Evolutionary conservation across 1,140 invertebrate genomes (phyloP), one percentile per base, ranked within the genome.

Genomic region (Drosophila santomea): DNA sequence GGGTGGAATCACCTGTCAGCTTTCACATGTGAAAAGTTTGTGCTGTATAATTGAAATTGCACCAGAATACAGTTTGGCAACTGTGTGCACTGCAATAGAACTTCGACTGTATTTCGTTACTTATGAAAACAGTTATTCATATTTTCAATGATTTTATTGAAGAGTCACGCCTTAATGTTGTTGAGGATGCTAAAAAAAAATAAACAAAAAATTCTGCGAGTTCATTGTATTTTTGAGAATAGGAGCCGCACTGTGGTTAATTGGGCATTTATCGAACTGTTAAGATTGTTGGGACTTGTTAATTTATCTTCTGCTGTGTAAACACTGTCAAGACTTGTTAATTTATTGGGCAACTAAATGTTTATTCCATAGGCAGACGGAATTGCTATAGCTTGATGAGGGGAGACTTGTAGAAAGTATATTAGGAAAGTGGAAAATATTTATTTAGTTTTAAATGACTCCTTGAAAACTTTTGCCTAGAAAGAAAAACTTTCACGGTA

Each of bases 41-140:
- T 32, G 63, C 82, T 79, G 48, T 64, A 79, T 88, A 88, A 76
- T 82, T 79, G 61, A 78, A 82, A 36, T 1, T 39, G 48, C 12
- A 58, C 12, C 43, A 25, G 39, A 28, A 17, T 35, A 4, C 50
- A 17, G 7, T 10, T 41, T 25, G 10, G 5, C 14, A 1, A 38
- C 50, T 25, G n/a, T 23, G 25, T 25, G 59, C 36, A 47, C 1
- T 36, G 41, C 35, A 20, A 11, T 3, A 39, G 23, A 38, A 17
- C 11, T 68, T 14, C 10, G 20, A 17, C 43, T 41, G 23, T 38
- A 17, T n/a, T 68, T 14, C 12, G 15, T 36, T 51, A 36, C 35
- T 15, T 2, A 45, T 11, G 2, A 68, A 68, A 69, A 69, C 48
- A 44, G 10, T 45, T 55, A 23, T 2, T 0, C 12, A 61, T 52